Percentiles rank a stretch among this genome's conserved stretches.
Evolutionary conservation across 2,113 vertebrate genomes (phyloP).

Genomic region (Nothobranchius furzeri): DNA sequence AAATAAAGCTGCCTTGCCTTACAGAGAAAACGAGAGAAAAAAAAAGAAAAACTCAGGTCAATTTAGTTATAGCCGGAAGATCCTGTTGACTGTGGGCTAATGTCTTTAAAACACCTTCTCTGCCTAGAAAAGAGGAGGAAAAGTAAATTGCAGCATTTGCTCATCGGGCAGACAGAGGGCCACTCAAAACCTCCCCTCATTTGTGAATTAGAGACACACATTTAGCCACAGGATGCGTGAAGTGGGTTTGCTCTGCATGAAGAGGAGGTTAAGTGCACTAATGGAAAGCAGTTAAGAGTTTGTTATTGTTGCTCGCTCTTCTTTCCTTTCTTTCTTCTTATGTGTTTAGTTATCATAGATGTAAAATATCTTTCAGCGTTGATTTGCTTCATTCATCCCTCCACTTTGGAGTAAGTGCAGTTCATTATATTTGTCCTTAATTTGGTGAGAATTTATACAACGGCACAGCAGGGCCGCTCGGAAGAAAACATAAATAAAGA

Average conservation of each 20-base stretch:
- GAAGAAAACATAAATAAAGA: too few relatives aligned
- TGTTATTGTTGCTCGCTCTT: conserved; percentile 67
- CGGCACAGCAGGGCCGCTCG: too few relatives aligned
- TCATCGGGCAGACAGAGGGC: conserved; percentile 90
- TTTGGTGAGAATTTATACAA: conserved; percentile 5
- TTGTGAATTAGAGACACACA: conserved; percentile 89
- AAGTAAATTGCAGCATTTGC: conserved; percentile 96
- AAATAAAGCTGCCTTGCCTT: too few relatives aligned
- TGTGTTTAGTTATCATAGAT: conserved; percentile 60
- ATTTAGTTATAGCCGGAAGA: conserved; percentile 82
- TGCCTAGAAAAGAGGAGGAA: conserved; percentile 76
- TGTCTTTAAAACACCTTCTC: conserved; percentile 93
- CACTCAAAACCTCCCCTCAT: conserved; percentile 90
- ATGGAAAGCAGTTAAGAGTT: conserved; percentile 74
- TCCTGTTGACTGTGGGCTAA: conserved; percentile 81
- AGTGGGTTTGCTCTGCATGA: conserved; percentile 67
- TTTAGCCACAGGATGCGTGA: conserved; percentile 74
- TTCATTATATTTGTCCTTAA: conserved; percentile 26
- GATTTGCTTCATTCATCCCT: conserved; percentile 33
- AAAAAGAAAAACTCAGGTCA: conserved; percentile 69
- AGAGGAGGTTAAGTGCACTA: conserved; percentile 75
- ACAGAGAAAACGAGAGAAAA: conserved; percentile 76
- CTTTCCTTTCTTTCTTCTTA: conserved; percentile 58
- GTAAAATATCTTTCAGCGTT: conserved; percentile 46
- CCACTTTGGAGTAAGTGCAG: conserved; percentile 35